Percentiles rank a stretch among this genome's conserved stretches.
Conservation (phyloP, 2,888 invertebrate genomes). For the Rugalucina vietnamica region DNA sequence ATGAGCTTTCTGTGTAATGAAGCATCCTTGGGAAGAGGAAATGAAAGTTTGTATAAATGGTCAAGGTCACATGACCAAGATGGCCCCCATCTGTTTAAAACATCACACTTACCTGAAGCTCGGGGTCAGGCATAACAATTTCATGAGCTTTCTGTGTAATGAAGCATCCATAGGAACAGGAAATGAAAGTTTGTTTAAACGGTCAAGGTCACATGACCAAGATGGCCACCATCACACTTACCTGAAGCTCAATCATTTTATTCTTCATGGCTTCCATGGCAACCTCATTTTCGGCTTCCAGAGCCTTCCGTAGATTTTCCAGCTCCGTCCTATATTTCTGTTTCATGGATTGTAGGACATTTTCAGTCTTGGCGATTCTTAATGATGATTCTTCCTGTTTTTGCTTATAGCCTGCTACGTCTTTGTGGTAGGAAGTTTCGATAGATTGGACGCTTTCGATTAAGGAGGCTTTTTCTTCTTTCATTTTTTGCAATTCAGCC, state of each 20-base stretch:
- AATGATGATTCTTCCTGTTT: conserved; percentile 61
- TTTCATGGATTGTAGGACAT: conserved; percentile 65
- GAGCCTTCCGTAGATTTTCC: conserved; percentile 63
- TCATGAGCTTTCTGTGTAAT: too few species aligned
- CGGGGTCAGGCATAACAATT: too few species aligned
- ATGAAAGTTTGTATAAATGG: too few species aligned
- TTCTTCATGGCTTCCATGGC: conserved; percentile 74
- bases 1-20: too few species aligned
- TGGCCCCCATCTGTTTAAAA: too few species aligned
- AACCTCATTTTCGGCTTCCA: conserved; percentile 70
- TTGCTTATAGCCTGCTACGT: conserved; percentile 62
- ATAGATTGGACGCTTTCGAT: conserved; percentile 59
- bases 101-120: too few species aligned
- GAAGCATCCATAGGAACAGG: too few species aligned
- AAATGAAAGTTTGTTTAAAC: too few species aligned
- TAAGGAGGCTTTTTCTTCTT: conserved; percentile 57
- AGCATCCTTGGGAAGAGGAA: too few species aligned
- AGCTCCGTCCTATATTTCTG: conserved; percentile 66
- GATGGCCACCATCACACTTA: too few species aligned
- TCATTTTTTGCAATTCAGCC: conserved; percentile 56
- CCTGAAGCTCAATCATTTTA: conserved; percentile 72
- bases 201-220: too few species aligned
- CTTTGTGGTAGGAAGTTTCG: conserved; percentile 67
- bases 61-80: too few species aligned
- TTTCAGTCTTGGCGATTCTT: conserved; percentile 61